These are phyloP conservation scores for Andrena trimmerana DNA, from an alignment of 2,888 invertebrate species.

Conservation along the genomic window DNA sequence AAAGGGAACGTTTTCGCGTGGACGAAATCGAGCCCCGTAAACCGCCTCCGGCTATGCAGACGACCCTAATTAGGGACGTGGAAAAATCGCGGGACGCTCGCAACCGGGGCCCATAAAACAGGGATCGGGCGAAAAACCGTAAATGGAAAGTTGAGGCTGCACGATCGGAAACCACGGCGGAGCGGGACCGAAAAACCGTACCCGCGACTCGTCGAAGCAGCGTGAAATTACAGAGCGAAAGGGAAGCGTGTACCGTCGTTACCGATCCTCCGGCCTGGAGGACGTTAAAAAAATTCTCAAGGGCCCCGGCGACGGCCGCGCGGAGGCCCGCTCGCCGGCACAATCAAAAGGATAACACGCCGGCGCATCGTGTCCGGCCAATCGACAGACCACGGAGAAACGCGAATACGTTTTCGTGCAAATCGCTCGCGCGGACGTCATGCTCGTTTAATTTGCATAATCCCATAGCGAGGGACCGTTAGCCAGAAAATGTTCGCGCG, in stretches of 20 bases:
- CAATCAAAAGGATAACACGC: slow-evolving; percentile 55
- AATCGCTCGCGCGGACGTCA: slow-evolving; percentile 71
- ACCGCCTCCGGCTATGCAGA: slow-evolving; percentile 9
- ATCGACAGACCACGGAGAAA: slow-evolving; percentile 46
- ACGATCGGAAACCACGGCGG: slow-evolving; percentile 34
- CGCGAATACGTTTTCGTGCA: slow-evolving; percentile 55
- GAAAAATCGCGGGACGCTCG: neutral
- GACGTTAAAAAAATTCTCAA: neutral
- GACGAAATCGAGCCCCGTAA: slow-evolving; percentile 13
- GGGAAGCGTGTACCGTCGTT: slow-evolving; percentile 29
- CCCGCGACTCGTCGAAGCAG: slow-evolving; percentile 20
- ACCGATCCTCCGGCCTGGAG: neutral
- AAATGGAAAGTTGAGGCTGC: slow-evolving; percentile 46
- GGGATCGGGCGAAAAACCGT: slow-evolving; percentile 34
- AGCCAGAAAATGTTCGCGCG: slow-evolving; percentile 77
- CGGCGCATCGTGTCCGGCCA: slow-evolving; percentile 38
- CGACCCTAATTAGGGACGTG: slow-evolving; percentile 23
- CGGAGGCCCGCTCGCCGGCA: slow-evolving; percentile 5
- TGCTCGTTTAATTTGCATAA: slow-evolving; percentile 82
- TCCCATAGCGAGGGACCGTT: slow-evolving; percentile 78
- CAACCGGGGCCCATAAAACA: slow-evolving; percentile 15
- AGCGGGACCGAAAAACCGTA: slow-evolving; percentile 22
- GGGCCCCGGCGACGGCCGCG: slow-evolving; percentile 12
- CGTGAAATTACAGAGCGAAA: slow-evolving; percentile 42
- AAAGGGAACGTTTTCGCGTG: neutral